Percentiles rank a stretch among this genome's conserved stretches.
phyloP scores from a whole-genome alignment of 2,797 vertebrate genomes.

The Oceanodroma leucorhoa region DNA sequence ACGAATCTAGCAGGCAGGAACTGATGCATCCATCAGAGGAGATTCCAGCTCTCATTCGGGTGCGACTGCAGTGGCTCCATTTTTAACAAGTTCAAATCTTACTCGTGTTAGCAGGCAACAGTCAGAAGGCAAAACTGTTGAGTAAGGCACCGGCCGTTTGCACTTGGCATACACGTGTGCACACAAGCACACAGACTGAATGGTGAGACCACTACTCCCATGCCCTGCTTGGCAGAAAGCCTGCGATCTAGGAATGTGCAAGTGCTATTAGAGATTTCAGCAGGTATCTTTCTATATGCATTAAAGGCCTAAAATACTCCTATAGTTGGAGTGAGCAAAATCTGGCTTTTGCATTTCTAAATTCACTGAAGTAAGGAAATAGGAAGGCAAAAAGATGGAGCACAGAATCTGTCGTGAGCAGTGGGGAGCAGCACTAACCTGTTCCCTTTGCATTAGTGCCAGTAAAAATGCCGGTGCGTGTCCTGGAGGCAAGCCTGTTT shows the following conservation, averaged over 20 bases:
- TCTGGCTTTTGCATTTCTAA: background rate
- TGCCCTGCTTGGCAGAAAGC: background rate
- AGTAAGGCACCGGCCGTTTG: background rate
- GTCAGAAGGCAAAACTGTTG: background rate
- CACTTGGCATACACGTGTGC: accelerated
- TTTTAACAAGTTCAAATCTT: background rate
- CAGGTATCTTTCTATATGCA: too few relatives aligned
- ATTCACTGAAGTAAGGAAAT: background rate
- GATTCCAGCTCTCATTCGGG: background rate
- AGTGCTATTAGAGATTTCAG: background rate
- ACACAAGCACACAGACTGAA: background rate
- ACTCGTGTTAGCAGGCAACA: background rate
- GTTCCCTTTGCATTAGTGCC: background rate
- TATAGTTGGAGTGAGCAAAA: background rate
- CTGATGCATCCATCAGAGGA: background rate
- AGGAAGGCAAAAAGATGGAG: background rate
- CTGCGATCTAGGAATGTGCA: background rate
- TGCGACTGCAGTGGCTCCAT: background rate
- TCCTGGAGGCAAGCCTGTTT: background rate
- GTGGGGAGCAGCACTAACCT: background rate
- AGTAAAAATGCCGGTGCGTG: background rate
- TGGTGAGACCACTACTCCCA: background rate
- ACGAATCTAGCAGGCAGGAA: background rate
- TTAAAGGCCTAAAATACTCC: background rate
- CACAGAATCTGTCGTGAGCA: background rate